phyloP scores from a whole-genome alignment of 2,113 vertebrate genomes.

The Lagenorhynchus albirostris region DNA sequence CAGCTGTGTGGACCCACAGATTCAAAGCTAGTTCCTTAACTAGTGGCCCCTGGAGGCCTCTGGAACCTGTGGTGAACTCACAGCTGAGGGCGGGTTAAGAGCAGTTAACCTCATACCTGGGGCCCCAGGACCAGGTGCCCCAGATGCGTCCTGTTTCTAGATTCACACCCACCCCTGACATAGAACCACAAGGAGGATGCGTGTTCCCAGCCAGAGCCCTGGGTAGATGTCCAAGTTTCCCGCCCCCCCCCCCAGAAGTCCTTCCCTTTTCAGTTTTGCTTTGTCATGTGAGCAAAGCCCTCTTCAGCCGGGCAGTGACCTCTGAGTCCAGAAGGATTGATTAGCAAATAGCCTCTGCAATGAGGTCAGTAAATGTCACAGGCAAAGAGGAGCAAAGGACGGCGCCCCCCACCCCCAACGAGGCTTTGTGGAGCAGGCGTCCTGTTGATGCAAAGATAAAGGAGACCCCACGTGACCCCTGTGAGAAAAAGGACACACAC shows the following conservation, averaged over 20 bases:
- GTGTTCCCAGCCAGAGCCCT: neutral
- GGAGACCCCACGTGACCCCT: neutral
- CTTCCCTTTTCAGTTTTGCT: neutral
- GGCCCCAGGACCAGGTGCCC: neutral
- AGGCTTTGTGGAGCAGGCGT: neutral
- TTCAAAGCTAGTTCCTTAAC: neutral
- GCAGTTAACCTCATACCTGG: neutral
- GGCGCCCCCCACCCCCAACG: accelerated
- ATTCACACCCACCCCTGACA: accelerated
- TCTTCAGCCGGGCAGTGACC: neutral
- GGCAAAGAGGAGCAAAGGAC: too few relatives aligned
- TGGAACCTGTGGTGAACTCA: neutral
- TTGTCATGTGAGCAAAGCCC: neutral
- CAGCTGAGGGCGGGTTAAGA: neutral
- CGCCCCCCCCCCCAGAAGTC: neutral
- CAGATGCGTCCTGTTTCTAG: neutral
- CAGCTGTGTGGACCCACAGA: neutral
- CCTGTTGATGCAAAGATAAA: neutral
- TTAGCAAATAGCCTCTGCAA: neutral
- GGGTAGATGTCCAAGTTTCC: neutral
- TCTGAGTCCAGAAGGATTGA: neutral
- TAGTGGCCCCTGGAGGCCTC: neutral
- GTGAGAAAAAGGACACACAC: neutral
- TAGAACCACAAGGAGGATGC: neutral
- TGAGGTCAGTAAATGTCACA: neutral